Evolutionary conservation across 30 jellyfish, hydroid and myxozoan species (phyloP), one percentile per base, ranked within the genome.

Genomic region (Aurelia aurita complex sp. Pacific): DNA sequence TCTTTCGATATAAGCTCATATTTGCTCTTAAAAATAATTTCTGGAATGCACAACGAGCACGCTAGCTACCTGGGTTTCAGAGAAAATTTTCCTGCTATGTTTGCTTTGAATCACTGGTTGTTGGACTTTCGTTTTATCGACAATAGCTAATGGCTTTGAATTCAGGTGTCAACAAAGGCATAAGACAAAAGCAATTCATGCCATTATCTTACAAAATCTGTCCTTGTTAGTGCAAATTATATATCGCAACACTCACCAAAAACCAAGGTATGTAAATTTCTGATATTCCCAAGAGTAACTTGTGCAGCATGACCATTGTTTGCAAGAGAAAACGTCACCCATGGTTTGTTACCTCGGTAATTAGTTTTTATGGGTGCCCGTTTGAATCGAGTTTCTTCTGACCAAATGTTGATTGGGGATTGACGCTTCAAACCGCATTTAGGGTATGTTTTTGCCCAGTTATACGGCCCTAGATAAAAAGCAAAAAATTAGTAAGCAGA

Each of bases 271-370:
- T 9, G 17, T n/a, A 81, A 36, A 19, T 46, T 59, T 32, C 71
- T 42, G 7, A 53, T 72, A 16, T 74, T 69, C 10, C 71, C 83
- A 35, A 85, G 62, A 10, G 86, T 67, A 10, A 85, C 83, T 46
- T 75, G 88, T n/a, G 88, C 88, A 10, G 94, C 61, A 42, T 85
- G 94, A n/a, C 94, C 94, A 65, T 85, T 85, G 79, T 85, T 85
- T 17, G 52, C 75, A 64, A 85, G 71, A 14, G 19, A 32, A 50
- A 55, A 74, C 80, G 79, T 62, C 71, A 83, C 42, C 11, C 69
- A 50, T 10, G 42, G 68, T 8, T 52, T 38, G 53, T 68, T 40
- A 42, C 36, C 74, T 53, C 23, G 5, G 79, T 81, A 81, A 59
- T 81, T 59, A 2, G 33, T 29, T 14, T 34, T 51, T 3, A 81